Conservation (phyloP, 2,113 vertebrate species). For the Perca schrenkii region DNA sequence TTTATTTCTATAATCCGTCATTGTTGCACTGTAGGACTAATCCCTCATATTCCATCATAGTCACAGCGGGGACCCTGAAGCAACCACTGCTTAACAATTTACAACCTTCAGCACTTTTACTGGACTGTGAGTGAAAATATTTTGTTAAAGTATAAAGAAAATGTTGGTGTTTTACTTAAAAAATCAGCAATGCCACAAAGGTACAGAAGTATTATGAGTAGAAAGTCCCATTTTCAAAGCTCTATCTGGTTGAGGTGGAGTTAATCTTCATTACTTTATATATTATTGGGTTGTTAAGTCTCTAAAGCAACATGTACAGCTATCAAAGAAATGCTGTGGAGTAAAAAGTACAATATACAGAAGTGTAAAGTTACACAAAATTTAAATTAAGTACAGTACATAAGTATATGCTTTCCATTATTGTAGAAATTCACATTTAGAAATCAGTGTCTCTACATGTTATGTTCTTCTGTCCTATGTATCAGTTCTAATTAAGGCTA, state of each 20-base stretch:
- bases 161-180: not conserved
- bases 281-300: not conserved
- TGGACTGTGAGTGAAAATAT: not conserved
- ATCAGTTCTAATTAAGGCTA: not conserved
- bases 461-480: not conserved
- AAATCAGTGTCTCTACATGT: not conserved
- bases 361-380: not conserved
- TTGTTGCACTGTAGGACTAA: conserved; percentile 35
- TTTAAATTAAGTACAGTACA: not conserved
- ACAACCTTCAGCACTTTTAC: not conserved
- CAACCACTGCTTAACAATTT: not conserved
- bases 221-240: not conserved
- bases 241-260: not conserved
- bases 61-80: conserved; percentile 23
- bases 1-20: conserved; percentile 49
- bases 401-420: no score
- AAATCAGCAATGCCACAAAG: not conserved
- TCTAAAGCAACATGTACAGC: not conserved
- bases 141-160: not conserved
- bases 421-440: not conserved
- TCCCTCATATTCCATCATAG: conserved; percentile 42
- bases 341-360: not conserved
- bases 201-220: not conserved
- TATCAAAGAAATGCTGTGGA: not conserved
- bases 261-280: not conserved